Conservation (phyloP, 2,113 vertebrate genomes). For the Alaudala cheleensis region DNA sequence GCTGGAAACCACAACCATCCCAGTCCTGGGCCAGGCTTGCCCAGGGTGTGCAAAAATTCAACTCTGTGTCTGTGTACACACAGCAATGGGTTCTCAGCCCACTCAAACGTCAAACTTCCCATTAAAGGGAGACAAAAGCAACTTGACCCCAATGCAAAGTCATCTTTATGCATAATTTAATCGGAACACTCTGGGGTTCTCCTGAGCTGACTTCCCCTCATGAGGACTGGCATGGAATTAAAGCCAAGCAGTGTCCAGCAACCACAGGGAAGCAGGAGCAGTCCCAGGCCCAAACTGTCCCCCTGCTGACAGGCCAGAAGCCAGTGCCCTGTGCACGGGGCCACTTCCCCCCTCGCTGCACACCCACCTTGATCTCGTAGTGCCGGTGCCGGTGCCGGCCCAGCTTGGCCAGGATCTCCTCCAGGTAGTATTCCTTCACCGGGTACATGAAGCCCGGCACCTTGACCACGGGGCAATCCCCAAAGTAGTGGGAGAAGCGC, state of each 20-base stretch:
- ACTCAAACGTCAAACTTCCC: background rate
- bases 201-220: background rate
- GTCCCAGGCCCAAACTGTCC: background rate
- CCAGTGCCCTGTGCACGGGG: background rate
- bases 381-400: constrained; percentile 74
- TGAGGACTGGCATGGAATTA: accelerated
- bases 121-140: background rate
- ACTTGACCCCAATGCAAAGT: background rate
- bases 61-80: background rate
- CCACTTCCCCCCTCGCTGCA: accelerated
- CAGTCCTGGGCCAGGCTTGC: background rate
- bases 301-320: background rate
- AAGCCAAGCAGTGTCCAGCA: background rate
- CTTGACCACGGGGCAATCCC: constrained; percentile 85
- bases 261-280: background rate
- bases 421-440: constrained; percentile 87
- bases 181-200: background rate
- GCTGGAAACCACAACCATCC: background rate
- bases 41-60: background rate
- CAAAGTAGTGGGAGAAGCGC: constrained; percentile 88
- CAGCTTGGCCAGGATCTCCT: constrained; percentile 88
- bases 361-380: constrained; percentile 71
- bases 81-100: background rate
- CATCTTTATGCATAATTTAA: background rate
- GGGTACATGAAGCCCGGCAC: constrained; percentile 97